These are phyloP conservation scores for Epirrhoe alternata DNA, from an alignment of 2,888 invertebrate genomes.

Conservation along the genomic window DNA sequence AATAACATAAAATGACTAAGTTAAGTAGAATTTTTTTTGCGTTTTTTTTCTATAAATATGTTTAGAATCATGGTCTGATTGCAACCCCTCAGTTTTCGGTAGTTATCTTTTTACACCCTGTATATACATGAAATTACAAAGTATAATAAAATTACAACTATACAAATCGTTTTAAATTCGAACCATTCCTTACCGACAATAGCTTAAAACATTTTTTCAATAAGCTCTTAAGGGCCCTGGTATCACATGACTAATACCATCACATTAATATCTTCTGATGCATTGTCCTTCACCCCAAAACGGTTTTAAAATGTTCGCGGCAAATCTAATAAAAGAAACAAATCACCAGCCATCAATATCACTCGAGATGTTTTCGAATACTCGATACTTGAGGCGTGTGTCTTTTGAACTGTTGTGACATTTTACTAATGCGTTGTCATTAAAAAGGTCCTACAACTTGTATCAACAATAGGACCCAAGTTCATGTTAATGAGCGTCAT, in stretches of 20 bases:
- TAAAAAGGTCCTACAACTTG: constrained; percentile 66
- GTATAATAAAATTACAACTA: not conserved
- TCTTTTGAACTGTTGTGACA: constrained; percentile 83
- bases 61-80: no score
- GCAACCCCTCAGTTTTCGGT: no score
- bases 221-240: constrained; percentile 32
- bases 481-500: constrained; percentile 78
- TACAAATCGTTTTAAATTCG: constrained; percentile 17
- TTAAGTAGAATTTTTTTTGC: no score
- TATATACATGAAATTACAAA: no score
- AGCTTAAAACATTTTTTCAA: constrained; percentile 20
- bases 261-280: constrained; percentile 58
- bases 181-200: constrained; percentile 9
- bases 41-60: no score
- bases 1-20: no score
- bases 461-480: constrained; percentile 65
- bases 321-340: constrained; percentile 72
- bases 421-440: constrained; percentile 81
- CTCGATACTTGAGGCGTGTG: constrained; percentile 67
- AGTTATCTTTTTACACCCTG: no score
- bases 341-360: constrained; percentile 79
- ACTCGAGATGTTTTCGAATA: constrained; percentile 62
- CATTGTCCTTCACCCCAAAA: constrained; percentile 68
- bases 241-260: constrained; percentile 47
- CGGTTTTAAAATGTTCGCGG: constrained; percentile 69